phyloP scores from a whole-genome alignment of 2,888 invertebrate species.

The Blera fallax region DNA sequence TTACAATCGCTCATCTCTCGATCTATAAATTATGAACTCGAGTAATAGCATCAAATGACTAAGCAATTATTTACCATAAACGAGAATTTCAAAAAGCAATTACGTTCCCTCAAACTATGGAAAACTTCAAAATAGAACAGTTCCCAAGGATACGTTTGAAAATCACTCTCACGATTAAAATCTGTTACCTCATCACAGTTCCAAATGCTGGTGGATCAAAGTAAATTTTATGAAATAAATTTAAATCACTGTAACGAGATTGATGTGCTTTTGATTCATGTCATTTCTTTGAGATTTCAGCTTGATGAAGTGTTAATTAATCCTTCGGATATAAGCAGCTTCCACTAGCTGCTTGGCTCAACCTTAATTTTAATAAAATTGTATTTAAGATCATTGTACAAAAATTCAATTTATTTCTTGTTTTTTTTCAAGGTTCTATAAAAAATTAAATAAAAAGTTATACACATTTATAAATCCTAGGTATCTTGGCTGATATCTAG shows the following conservation, averaged over 20 bases:
- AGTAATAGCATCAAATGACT: conserved; percentile 6
- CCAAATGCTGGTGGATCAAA: conserved; percentile 16
- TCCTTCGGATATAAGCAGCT: background rate
- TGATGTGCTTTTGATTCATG: conserved; percentile 19
- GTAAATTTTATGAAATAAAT: conserved; percentile 16
- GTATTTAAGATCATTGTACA: background rate
- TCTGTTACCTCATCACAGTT: background rate
- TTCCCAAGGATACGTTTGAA: conserved; percentile 25
- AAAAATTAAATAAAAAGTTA: too few species aligned
- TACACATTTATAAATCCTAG: background rate
- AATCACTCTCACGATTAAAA: background rate
- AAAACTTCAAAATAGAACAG: background rate
- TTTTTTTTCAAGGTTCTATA: background rate
- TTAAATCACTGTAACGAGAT: conserved; percentile 10
- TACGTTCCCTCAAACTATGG: conserved; percentile 9
- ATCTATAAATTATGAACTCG: background rate
- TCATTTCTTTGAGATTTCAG: conserved; percentile 13
- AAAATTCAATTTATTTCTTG: background rate
- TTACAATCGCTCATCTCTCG: background rate
- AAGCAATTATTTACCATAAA: conserved; percentile 22
- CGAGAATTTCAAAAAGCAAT: conserved; percentile 21
- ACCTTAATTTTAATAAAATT: too few species aligned
- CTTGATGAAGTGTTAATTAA: conserved; percentile 34
- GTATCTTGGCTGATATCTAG: background rate
- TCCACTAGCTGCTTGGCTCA: background rate